These are phyloP conservation scores for Choloepus hoffmanni DNA, from an alignment of 2,113 vertebrate species.

Conservation along the genomic window DNA sequence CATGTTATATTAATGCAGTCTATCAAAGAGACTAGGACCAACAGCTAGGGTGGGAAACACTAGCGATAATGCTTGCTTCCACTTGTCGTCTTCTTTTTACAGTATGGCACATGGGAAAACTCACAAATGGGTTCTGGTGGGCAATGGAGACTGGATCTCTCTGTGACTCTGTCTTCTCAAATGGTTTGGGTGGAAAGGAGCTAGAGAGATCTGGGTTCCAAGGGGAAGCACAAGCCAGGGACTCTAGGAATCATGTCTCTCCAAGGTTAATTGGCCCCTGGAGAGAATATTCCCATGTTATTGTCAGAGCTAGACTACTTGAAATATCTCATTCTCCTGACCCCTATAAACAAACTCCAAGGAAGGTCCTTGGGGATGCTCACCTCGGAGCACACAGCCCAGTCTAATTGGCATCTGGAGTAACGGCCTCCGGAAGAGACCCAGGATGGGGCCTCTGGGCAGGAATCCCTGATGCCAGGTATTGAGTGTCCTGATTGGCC, in stretches of 20 bases:
- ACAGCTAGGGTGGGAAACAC: too few relatives aligned
- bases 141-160: neutral
- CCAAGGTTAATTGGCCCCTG: neutral
- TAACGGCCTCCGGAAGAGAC: conserved; percentile 3
- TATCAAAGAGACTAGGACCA: neutral
- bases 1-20: neutral
- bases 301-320: neutral
- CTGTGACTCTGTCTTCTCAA: neutral
- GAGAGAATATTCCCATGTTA: neutral
- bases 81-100: neutral
- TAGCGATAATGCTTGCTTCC: neutral
- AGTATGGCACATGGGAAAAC: neutral
- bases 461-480: neutral
- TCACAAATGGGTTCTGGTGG: neutral
- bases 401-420: conserved; percentile 28
- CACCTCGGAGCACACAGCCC: neutral
- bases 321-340: neutral
- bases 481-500: neutral
- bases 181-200: neutral
- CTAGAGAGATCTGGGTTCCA: neutral
- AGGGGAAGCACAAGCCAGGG: neutral
- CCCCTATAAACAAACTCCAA: neutral
- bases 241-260: neutral
- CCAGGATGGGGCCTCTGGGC: neutral
- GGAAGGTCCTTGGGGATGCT: neutral